These are phyloP conservation scores for Lordiphosa clarofinis DNA, from an alignment of 1,140 invertebrate genomes.

Conservation along the genomic window DNA sequence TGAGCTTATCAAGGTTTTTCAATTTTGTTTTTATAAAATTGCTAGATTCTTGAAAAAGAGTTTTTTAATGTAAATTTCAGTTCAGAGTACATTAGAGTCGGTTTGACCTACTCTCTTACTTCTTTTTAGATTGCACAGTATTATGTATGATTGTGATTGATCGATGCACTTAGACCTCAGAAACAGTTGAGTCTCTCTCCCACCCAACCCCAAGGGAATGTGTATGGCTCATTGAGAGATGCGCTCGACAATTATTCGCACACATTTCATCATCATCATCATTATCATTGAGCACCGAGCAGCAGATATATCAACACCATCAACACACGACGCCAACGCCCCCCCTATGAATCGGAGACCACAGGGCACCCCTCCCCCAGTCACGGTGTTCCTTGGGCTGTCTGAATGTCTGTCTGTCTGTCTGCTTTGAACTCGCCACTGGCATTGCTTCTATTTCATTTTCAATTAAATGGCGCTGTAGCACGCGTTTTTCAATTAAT, in stretches of 20 bases:
- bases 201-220: conserved; percentile 14
- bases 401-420: conserved; percentile 15
- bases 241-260: conserved; percentile 67
- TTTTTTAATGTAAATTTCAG: no score
- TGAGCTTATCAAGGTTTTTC: no score
- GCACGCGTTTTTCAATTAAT: conserved; percentile 74
- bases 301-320: conserved; percentile 34
- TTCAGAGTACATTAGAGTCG: no score
- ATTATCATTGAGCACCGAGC: conserved; percentile 9
- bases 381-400: conserved; percentile 12
- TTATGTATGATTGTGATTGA: conserved; percentile 56
- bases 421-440: conserved; percentile 36
- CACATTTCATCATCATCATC: conserved; percentile 53
- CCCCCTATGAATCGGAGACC: background rate
- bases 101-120: no score
- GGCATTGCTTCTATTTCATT: conserved; percentile 51
- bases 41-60: no score
- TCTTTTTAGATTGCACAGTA: conserved; percentile 19
- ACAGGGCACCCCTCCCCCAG: background rate
- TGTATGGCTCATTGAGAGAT: conserved; percentile 38
- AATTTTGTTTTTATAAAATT: no score
- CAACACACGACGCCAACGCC: conserved; percentile 23
- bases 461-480: conserved; percentile 77
- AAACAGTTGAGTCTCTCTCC: conserved; percentile 21
- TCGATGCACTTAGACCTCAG: conserved; percentile 43